Base-by-base conservation (phyloP, 2,113 vertebrate species). In the Pomatostomus ruficeps region DNA sequence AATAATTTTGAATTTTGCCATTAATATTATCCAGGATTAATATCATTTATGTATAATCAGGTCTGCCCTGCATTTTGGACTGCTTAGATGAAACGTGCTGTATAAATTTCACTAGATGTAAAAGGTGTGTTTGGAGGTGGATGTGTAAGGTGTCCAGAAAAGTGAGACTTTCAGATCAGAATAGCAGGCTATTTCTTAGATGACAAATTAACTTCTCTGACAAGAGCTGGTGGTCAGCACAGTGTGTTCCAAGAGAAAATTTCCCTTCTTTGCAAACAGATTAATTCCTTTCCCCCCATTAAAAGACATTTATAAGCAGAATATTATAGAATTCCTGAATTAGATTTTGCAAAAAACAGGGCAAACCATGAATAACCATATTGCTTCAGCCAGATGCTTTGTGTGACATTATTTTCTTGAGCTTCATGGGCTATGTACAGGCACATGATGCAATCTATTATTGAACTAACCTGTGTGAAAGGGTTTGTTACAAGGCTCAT, bases 401-500 rank as follows among this genome's bases (percentile, higher is more conserved):
- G 49, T 85, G 76, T 18, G 23, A 89, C 67, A 81, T 85, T 95
- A 90, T 89, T 93, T 93, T 92, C 35, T 57, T 24, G 36, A 85
- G 46, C 54, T 81, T 81, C 68, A 43, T 59, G 62, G 63, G 48
- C 75, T 85, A 40, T 55, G 10, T 73, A 72, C 42, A 87, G 48
- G 55, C 76, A 63, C 36, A 81, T 11, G 15, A 66, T 70, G 63
- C 67, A 91, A 91, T 81, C 88, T 93, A 21, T 93, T 96, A 89
- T 91, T 89, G 89, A 88, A 91, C 68, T 92, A 90, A 96, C 84
- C 68, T 13, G 15, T 81, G 77, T 82, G 87, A 91, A 96, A 88
- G 46, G 25, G 51, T 68, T 91, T 85, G 31, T 94, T 97, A 93
- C 28, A 28, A 95, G 87, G 75, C 91, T 97, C 94, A 72, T 91